phyloP scores from a whole-genome alignment of 2,113 vertebrate species.

The Jacana jacana region DNA sequence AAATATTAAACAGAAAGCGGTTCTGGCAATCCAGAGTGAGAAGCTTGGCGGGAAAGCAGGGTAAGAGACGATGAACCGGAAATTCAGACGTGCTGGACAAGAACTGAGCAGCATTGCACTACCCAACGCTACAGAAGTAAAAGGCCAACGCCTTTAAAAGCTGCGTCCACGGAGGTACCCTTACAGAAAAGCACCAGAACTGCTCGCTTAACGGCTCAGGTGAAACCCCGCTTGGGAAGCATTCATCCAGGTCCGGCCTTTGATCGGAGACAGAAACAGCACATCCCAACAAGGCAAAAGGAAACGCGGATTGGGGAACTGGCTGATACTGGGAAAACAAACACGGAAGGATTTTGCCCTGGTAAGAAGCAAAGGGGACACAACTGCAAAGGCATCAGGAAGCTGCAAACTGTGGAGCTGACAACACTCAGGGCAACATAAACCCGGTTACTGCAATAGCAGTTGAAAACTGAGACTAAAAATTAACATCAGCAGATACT shows the following conservation, averaged over 20 bases:
- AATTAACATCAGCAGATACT: neutral
- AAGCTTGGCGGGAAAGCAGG: neutral
- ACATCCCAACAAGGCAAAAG: fast-evolving
- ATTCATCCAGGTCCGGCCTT: neutral
- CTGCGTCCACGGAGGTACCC: neutral
- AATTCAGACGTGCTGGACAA: neutral
- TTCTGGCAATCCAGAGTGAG: neutral
- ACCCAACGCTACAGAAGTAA: neutral
- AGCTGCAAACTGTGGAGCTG: neutral
- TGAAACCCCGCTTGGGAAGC: neutral
- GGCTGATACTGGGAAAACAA: neutral
- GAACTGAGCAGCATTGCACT: neutral
- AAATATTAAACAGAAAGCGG: neutral
- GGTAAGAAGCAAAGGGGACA: neutral
- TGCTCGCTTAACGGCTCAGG: neutral
- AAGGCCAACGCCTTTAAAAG: neutral
- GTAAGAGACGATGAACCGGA: neutral
- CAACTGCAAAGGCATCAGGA: neutral
- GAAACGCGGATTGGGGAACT: neutral
- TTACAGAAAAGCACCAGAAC: neutral
- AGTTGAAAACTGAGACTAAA: neutral
- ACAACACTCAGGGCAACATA: neutral
- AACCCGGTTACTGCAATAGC: neutral
- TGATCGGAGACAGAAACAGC: neutral
- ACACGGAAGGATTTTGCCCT: neutral